Evolutionary conservation across 2,888 invertebrate genomes (phyloP).

Genomic region (Amphipoea lucens): DNA sequence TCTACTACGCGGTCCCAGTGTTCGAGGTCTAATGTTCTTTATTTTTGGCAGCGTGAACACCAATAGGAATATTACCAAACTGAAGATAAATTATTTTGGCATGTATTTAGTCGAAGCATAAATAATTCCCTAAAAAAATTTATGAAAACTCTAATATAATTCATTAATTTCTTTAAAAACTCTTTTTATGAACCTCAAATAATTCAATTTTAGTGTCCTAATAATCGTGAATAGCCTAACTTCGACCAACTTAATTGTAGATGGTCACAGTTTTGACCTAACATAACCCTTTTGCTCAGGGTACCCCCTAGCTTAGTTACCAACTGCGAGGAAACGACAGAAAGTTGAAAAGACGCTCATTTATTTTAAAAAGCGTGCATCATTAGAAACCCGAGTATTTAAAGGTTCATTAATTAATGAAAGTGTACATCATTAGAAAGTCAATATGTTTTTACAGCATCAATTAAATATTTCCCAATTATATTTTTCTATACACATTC

Average conservation of each 20-base stretch:
- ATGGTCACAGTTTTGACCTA: neutral
- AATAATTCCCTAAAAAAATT: no score
- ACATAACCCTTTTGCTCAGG: neutral
- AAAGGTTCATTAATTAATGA: neutral
- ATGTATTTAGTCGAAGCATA: no score
- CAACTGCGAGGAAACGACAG: neutral
- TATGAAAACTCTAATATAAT: no score
- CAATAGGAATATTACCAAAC: neutral
- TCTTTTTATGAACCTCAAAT: neutral
- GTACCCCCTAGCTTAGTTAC: no score
- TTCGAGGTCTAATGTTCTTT: neutral
- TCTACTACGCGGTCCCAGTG: neutral
- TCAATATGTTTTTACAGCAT: neutral
- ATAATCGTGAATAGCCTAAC: neutral
- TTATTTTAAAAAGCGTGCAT: neutral
- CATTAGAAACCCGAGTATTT: neutral
- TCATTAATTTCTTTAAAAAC: neutral
- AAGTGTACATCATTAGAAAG: neutral
- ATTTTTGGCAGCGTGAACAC: neutral
- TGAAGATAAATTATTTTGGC: neutral
- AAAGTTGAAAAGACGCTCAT: neutral
- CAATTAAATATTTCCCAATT: neutral
- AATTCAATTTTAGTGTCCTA: neutral
- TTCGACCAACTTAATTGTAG: neutral
- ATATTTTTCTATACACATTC: neutral